A percentile compares a stretch with the other conserved stretches of the same genome.
Evolutionary conservation across 2,888 invertebrate genomes (phyloP).

Genomic region (Platycnemis pennipes): DNA sequence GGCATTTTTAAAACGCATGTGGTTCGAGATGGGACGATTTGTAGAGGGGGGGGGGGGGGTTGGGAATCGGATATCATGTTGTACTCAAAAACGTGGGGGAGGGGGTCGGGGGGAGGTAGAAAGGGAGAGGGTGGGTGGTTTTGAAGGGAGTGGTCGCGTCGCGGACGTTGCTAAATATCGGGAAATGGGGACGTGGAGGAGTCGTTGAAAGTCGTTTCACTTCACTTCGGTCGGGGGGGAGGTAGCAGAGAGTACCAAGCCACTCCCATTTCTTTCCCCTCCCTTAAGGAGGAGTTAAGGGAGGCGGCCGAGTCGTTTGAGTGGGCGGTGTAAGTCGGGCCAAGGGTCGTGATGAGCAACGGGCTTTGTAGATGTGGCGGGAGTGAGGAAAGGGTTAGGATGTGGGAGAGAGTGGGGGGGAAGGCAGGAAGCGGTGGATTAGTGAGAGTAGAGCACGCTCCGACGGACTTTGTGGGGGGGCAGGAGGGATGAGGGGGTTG

Average conservation of each 20-base stretch:
- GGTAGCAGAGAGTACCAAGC: background rate
- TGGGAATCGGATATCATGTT: background rate
- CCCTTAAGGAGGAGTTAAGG: background rate
- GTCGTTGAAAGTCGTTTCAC: background rate
- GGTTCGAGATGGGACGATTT: background rate
- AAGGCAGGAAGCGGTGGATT: constrained; percentile 48
- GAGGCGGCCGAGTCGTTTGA: too few relatives aligned
- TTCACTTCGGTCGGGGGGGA: background rate
- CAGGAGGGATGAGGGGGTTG: background rate
- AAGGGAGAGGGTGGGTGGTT: background rate
- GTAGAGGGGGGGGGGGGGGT: background rate
- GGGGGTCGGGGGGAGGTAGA: background rate
- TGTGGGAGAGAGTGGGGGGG: background rate
- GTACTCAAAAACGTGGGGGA: background rate
- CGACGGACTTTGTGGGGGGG: background rate
- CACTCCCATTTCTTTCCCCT: background rate
- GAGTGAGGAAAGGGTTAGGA: background rate
- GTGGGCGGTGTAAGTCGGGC: too few relatives aligned
- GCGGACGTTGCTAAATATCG: background rate
- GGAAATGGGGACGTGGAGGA: background rate
- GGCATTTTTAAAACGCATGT: background rate
- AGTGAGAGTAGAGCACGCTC: constrained; percentile 37
- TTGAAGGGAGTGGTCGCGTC: background rate
- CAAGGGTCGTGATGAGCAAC: background rate
- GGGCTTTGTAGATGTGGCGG: background rate